Conservation (phyloP, 2,113 vertebrate genomes). For the Micronycteris hirsuta region DNA sequence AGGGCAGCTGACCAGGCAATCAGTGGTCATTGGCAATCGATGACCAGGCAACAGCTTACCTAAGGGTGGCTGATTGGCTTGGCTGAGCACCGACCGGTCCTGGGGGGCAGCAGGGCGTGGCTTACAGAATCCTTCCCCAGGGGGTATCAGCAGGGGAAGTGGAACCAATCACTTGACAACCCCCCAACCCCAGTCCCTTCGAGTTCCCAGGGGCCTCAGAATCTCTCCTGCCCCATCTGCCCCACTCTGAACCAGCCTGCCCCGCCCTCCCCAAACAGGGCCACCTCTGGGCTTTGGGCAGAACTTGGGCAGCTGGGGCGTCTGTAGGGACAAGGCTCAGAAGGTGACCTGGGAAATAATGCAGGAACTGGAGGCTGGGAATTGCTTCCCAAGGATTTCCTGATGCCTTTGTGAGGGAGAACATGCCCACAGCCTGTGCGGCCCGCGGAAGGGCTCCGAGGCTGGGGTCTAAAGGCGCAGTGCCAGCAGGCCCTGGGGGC, state of each 20-base stretch:
- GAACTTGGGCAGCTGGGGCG: not conserved
- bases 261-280: not conserved
- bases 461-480: not conserved
- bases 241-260: not conserved
- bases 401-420: not conserved
- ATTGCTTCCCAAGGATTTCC: slow-evolving; percentile 84
- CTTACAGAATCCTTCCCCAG: not conserved
- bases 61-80: not conserved
- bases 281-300: not conserved
- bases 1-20: not conserved
- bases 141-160: not conserved
- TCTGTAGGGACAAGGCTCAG: not conserved
- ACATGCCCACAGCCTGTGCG: not conserved
- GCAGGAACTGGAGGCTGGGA: slow-evolving; percentile 77
- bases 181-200: not conserved
- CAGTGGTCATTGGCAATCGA: not conserved
- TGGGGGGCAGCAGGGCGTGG: rapidly evolving
- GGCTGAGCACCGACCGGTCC: too few species aligned
- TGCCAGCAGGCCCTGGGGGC: not conserved
- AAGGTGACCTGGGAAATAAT: slow-evolving; percentile 68
- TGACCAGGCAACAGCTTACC: not conserved
- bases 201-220: not conserved
- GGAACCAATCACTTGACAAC: not conserved
- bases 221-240: not conserved
- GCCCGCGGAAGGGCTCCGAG: not conserved